Evolutionary conservation across 2,113 vertebrate genomes (phyloP), one percentile per base, ranked within the genome.

Genomic region (Nettapus auritus): DNA sequence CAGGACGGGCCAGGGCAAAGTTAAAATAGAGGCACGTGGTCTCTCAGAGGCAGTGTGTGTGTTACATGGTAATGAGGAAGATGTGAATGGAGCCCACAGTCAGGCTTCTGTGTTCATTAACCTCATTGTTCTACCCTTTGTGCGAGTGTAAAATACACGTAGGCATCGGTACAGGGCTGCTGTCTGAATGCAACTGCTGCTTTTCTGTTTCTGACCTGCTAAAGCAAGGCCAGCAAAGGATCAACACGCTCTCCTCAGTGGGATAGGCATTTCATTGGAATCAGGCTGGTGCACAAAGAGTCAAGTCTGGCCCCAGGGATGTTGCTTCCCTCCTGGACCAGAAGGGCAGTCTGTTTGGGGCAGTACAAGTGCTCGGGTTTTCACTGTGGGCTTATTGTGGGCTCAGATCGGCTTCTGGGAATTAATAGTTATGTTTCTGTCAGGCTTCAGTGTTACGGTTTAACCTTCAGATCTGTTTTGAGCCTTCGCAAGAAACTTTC

Each of bases 271-370:
- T 90, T 83, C 9, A 25, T 59, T 74, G 36, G 60, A 50, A 42
- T 86, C 42, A 44, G 55, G 13, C 36, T 78, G 63, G 21, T 81
- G 36, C 3, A 0, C 67, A 67, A 70, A 59, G 28, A 64, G 1
- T n/a, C n/a, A 44, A 83, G 25, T 0, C 0, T 67, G 74, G 34
- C 25, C 17, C 5, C 28, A 62, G n/a, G 28, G 19, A 11, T 67
- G 13, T 78, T 4, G 10, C 13, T 83, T 80, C 25, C 90, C 9
- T 74, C 42, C 17, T 81, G 81, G 93, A 71, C 26, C 29, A 50
- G 64, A 25, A 68, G 38, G 38, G 16, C 12, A 59, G 16, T n/a
- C 5, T 1, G 23, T 82, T 75, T 60, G 82, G 44, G 6, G 13
- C 29, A 3, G 10, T 29, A 3, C 9, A 15, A 25, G 52, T 59